Base-by-base conservation (phyloP, 2,797 vertebrate species). In the Hippopotamyrus pictus region DNA sequence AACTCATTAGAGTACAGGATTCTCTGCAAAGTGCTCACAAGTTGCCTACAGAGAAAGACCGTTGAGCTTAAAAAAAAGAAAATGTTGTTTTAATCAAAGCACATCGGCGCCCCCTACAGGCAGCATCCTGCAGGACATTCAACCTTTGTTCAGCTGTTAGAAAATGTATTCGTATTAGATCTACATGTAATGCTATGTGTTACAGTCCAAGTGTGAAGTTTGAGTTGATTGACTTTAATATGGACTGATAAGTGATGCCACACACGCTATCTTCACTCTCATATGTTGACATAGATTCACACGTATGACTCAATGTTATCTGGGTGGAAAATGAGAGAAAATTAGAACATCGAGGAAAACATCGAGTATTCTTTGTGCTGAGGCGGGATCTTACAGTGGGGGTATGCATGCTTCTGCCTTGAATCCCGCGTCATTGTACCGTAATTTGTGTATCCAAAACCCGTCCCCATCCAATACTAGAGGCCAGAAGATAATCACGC, bases 1-100 rank as follows among this genome's bases (percentile, higher is more conserved):
- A 88, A 88, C 65, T 76, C 65, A 88, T 88, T 88, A 88, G 48
- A 29, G 25, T 54, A 29, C 48, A 22, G 46, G 25, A 50, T 88
- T 73, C 19, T 65, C 44, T 41, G 33, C 25, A 57, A 88, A 79
- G 48, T 79, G 25, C 73, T 82, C 69, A 48, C 25, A 69, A 88
- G 69, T 44, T 14, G 5, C 48, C 25, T 85, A 50, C 48, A 85
- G 83, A 76, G 69, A 76, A 79, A 19, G 14, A 29, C 17, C 22
- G 14, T 25, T 29, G n/a, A 85, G 65, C 11, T 14, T 69, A 14
- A 9, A 14, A 29, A 25, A 17, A 50, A 6, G 48, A 48, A 50
- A 33, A 8, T 25, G 25, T 50, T 54, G 19, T 29, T 86, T 51
- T 41, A 29, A 19, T 44, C 73, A 37, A 54, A 86, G 85, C 50